Conservation (phyloP, 2,797 vertebrate species). For the Chloroceryle amazona region DNA sequence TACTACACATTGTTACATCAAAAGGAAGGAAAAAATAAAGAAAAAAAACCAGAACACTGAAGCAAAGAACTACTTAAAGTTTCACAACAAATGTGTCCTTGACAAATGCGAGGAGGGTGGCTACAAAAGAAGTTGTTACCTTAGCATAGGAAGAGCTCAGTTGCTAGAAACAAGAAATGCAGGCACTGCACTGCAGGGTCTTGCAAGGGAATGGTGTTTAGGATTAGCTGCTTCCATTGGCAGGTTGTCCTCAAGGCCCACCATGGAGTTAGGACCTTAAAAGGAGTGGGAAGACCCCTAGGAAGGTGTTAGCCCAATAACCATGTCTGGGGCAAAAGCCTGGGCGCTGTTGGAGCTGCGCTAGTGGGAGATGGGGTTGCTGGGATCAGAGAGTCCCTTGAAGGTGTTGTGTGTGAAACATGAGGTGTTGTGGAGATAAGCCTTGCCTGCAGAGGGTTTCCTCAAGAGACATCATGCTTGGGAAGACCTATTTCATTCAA, state of each 20-base stretch:
- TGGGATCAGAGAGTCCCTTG: not conserved
- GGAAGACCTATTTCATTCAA: not conserved
- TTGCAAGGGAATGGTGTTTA: not conserved
- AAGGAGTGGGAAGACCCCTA: not conserved
- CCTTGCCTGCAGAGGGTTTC: not conserved
- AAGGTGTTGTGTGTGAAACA: not conserved
- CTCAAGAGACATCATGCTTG: not conserved
- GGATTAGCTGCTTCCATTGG: not conserved
- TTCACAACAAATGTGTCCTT: slow-evolving; percentile 41
- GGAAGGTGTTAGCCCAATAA: not conserved
- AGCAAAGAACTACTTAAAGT: not conserved
- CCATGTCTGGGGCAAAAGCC: not conserved
- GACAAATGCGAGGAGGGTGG: not conserved
- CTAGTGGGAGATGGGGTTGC: not conserved
- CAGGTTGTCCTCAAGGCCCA: not conserved
- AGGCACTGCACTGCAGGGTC: not conserved
- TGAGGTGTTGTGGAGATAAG: not conserved
- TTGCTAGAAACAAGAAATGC: not conserved
- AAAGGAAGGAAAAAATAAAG: not conserved
- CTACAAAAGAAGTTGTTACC: not conserved
- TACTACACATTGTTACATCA: not conserved
- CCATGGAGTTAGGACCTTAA: not conserved
- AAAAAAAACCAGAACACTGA: not conserved
- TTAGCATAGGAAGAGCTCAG: not conserved
- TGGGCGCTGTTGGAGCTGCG: not conserved